These are phyloP conservation scores for Brachyptera putata DNA, from an alignment of 2,888 invertebrate species.

Conservation along the genomic window DNA sequence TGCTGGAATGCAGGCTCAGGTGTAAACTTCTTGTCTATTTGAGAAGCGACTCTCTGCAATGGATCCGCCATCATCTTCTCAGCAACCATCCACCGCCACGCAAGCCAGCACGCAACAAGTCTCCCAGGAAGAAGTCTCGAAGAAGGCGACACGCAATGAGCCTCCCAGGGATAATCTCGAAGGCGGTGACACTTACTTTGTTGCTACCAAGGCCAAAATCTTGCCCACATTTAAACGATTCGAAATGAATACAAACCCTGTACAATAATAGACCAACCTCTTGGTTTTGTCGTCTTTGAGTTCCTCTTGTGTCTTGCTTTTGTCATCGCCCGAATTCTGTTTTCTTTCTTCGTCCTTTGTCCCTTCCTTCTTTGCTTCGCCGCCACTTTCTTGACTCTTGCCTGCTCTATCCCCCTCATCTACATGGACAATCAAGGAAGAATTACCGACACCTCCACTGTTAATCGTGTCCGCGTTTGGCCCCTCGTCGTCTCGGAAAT, in stretches of 20 bases:
- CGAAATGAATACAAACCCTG: background rate
- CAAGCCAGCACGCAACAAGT: no score
- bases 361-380: conserved; percentile 21
- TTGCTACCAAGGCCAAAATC: no score
- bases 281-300: conserved; percentile 33
- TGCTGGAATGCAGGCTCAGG: no score
- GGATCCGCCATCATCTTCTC: no score
- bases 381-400: conserved; percentile 41
- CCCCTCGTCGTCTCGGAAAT: background rate
- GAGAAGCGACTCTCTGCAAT: no score
- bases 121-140: no score
- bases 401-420: conserved; percentile 44
- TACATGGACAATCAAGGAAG: conserved; percentile 42
- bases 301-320: conserved; percentile 31
- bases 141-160: no score
- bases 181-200: no score
- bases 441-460: conserved; percentile 38
- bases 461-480: background rate
- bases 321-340: conserved; percentile 23
- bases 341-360: conserved; percentile 26
- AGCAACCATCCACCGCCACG: no score
- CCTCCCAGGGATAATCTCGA: no score
- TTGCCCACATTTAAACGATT: no score
- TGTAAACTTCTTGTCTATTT: no score
- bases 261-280: conserved; percentile 34